Conservation (phyloP, 2,797 vertebrate species). For the Pterois miles region DNA sequence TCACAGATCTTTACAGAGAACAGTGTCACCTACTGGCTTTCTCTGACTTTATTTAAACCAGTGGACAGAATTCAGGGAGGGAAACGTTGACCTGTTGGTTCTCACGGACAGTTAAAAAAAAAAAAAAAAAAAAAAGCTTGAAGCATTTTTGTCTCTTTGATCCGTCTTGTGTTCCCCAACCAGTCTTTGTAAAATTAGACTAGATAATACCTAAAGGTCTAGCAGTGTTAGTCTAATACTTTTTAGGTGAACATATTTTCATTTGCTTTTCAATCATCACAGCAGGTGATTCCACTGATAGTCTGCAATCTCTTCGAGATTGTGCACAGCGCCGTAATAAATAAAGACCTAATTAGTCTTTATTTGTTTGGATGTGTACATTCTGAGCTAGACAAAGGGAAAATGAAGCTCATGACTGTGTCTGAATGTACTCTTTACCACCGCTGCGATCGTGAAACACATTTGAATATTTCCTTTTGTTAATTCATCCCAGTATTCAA, state of each 20-base stretch:
- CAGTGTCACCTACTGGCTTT: slow-evolving; percentile 64
- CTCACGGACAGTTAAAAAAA: background rate
- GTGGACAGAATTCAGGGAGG: background rate
- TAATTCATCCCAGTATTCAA: background rate
- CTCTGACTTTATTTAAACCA: slow-evolving; percentile 31
- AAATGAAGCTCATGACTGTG: background rate
- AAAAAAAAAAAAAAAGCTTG: too few relatives aligned
- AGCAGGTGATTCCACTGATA: background rate
- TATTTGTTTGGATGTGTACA: background rate
- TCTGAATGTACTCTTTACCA: background rate
- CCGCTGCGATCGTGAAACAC: background rate
- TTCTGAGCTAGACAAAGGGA: background rate
- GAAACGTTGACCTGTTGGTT: background rate
- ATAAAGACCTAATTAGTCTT: background rate
- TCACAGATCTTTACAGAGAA: slow-evolving; percentile 67
- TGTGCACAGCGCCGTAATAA: background rate
- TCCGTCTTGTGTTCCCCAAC: background rate
- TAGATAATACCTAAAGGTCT: background rate
- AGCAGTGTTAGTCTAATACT: background rate
- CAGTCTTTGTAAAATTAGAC: background rate
- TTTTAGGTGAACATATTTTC: background rate
- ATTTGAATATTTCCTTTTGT: background rate
- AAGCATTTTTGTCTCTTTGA: background rate
- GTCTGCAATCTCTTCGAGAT: background rate
- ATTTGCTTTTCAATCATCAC: background rate